Base-by-base conservation (phyloP, 2,113 vertebrate species). In the Carassius carassius region DNA sequence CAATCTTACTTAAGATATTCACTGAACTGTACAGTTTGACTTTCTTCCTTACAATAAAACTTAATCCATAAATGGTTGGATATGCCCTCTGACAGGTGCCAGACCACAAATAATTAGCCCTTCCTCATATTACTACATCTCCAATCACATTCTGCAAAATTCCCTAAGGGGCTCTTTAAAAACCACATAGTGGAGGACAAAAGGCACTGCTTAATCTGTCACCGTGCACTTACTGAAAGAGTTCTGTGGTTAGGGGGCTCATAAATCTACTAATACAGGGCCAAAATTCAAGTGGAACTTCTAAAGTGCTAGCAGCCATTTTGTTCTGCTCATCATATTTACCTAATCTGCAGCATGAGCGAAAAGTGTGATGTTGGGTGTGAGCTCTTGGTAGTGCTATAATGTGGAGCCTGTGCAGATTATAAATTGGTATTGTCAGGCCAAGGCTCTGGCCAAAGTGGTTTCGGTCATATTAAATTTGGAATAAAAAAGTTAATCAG, bases 151-250 rank as follows among this genome's bases (percentile, higher is more conserved):
- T 49, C 56, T 60, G 56, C 35, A 79, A 44, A 83, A 85, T 74
- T 79, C 86, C 56, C 63, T 65, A 12, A 35, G 83, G 84, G 67
- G 58, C 65, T 54, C 83, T 84, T 82, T 75, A 83, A 83, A 85
- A 87, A 79, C 74, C 80, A 85, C 86, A 85, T 41, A 87, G 73
- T 74, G 77, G 65, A 83, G 80, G 84, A 87, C 86, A 84, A 82
- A 87, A 87, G 84, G 83, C 63, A 49, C 80, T 84, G 78, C 80
- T 85, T 67, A 87, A 83, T 85, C 86, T 87, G 86, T 87, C 84
- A 85, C 86, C 67, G 56, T 73, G 23, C 86, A 87, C 83, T 85
- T 83, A 85, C 67, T 76, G 81, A 87, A 87, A 87, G 86, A 81
- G 84, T 63, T 82, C 83, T 85, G 83, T 84, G 86, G 86, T 87